A percentile compares a stretch with the other conserved stretches of the same genome.
phyloP scores from a whole-genome alignment of 2,113 vertebrate genomes.

The Lates calcarifer region DNA sequence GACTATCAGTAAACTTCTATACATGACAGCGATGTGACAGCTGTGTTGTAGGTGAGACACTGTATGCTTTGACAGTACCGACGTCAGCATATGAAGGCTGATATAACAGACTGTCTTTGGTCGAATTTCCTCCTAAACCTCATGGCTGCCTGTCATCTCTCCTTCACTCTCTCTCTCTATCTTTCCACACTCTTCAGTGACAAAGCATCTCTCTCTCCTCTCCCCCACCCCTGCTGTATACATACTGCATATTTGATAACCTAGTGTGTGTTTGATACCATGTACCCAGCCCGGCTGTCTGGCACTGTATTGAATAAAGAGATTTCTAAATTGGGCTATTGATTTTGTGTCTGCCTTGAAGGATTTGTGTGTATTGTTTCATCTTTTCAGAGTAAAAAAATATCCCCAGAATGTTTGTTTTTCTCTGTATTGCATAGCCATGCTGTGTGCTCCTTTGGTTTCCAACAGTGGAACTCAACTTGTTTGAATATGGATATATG shows the following conservation, averaged over 20 bases:
- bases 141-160: not conserved
- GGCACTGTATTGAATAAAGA: conserved; percentile 50
- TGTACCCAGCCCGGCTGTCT: conserved; percentile 26
- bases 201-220: not conserved
- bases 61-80: not conserved
- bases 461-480: not conserved
- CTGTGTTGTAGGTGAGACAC: not conserved
- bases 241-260: conserved; percentile 67
- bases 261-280: conserved; percentile 47
- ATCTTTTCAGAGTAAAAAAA: conserved; percentile 12
- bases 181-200: not conserved
- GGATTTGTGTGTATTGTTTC: conserved; percentile 13
- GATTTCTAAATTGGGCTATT: conserved; percentile 48
- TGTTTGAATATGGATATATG: not conserved
- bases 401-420: conserved; percentile 6
- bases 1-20: not conserved
- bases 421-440: not conserved
- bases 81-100: not conserved
- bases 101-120: not conserved
- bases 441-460: not conserved
- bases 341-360: conserved; percentile 52
- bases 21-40: not conserved
- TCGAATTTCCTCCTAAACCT: not conserved
- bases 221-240: conserved; percentile 31
- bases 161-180: not conserved